Evolutionary conservation across 2,888 invertebrate genomes (phyloP).

Genomic region (Coenonympha glycerion): DNA sequence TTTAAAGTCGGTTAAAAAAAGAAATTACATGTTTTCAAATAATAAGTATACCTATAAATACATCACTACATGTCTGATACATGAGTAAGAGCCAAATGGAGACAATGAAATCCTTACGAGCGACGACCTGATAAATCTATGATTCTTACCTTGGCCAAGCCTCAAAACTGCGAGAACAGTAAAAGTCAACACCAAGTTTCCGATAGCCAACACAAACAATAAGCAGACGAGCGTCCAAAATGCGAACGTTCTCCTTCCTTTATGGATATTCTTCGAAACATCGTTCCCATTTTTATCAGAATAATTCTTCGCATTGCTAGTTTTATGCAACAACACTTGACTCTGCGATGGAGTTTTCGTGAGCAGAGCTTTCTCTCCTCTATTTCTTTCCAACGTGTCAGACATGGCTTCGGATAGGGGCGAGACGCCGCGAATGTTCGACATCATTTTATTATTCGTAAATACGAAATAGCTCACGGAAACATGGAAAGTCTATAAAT

Average conservation of each 20-base stretch:
- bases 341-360: conserved; percentile 56
- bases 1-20: no score
- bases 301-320: conserved; percentile 49
- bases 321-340: conserved; percentile 46
- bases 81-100: no score
- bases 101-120: no score
- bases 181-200: conserved; percentile 86
- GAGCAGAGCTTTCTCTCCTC: conserved; percentile 61
- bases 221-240: conserved; percentile 87
- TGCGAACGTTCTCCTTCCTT: conserved; percentile 79
- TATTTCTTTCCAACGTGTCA: conserved; percentile 57
- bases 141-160: conserved; percentile 83
- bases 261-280: conserved; percentile 53
- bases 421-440: conserved; percentile 55
- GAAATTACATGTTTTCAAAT: no score
- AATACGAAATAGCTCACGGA: not conserved
- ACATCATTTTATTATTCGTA: conserved; percentile 29
- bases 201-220: conserved; percentile 82
- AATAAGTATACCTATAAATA: no score
- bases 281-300: conserved; percentile 69
- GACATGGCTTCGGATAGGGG: conserved; percentile 65
- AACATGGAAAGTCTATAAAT: conserved; percentile 51
- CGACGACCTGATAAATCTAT: no score
- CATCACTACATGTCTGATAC: no score
- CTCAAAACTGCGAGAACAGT: conserved; percentile 87